A percentile compares a stretch with the other conserved stretches of the same genome.
Conservation (phyloP, 2,113 vertebrate genomes). For the Brachyhypopomus occidentalis region DNA sequence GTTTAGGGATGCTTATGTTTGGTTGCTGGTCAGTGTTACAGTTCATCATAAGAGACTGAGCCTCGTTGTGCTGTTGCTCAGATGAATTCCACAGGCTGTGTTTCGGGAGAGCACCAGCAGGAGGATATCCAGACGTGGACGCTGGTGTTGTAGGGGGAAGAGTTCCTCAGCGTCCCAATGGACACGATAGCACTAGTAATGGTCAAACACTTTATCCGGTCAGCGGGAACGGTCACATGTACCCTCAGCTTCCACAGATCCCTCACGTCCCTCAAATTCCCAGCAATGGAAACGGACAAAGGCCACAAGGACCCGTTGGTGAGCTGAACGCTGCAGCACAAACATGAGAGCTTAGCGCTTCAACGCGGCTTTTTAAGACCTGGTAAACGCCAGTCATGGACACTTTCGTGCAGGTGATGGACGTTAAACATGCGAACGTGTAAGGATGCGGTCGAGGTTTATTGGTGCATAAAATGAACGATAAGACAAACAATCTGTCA, state of each 20-base stretch:
- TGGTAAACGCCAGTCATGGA: no score
- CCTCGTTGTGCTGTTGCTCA: conserved; percentile 48
- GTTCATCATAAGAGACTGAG: neutral
- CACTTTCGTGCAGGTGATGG: no score
- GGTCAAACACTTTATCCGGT: conserved; percentile 63
- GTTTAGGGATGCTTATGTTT: neutral
- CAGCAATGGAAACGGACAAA: conserved; percentile 30
- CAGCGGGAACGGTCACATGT: conserved; percentile 36
- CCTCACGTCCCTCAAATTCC: conserved; percentile 29
- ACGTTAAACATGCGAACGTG: neutral
- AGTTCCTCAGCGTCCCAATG: conserved; percentile 49
- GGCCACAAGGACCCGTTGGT: conserved; percentile 40
- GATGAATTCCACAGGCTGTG: conserved; percentile 81
- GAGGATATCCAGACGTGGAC: conserved; percentile 54
- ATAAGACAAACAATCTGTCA: neutral
- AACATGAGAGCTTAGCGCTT: neutral
- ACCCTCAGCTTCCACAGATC: conserved; percentile 33
- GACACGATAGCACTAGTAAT: conserved; percentile 62
- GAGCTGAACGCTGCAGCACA: neutral
- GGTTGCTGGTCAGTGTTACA: neutral
- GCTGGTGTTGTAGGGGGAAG: conserved; percentile 65
- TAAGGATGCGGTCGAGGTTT: neutral
- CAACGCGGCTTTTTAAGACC: no score
- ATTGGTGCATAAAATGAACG: neutral
- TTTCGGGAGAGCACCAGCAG: conserved; percentile 65